Base-by-base conservation (phyloP, 2,113 vertebrate genomes). In the Cavia aperea region DNA sequence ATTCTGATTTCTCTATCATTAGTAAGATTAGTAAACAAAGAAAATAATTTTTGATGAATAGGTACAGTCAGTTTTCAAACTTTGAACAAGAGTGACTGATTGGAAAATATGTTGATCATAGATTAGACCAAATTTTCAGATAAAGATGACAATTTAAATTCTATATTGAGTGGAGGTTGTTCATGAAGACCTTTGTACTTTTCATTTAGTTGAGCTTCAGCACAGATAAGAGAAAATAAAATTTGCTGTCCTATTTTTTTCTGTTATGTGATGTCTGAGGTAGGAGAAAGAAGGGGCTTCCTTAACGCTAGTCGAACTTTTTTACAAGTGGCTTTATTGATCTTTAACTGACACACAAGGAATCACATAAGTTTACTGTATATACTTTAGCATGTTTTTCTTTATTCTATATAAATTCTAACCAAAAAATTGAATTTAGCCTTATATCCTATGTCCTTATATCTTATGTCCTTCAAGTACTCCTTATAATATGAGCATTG, bases 91-190 rank as follows among this genome's bases (percentile, higher is more conserved):
- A 54, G 26, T 43, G 33, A 81, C 54, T 90, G 63, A 91, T 63
- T 90, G 73, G 49, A 1, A 86, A 83, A 88, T 63, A 94, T 29
- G 2, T 70, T 63, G 24, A 92, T 75, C 68, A 14, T 29, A 93
- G 70, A 88, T 92, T 81, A 92, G 36, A 90, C 24, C 9, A 70
- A 49, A 2, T 26, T 90, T 93, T 94, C 65, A 93, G 85, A 88
- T 83, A 75, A 91, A 96, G 58, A 39, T 94, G 68, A 60, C 43
- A 62, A 81, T 91, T 93, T 89, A 95, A 93, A 95, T 91, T 93
- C 31, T 84, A 26, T 88, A 95, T 92, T 82, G 51, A 83, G 84
- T 79, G 83, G 73, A 95, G 89, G 58, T 54, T 58, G 24, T 23
- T 81, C 68, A 75, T 5, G 91, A 86, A 81, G 88, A 89, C 39